A percentile compares a stretch with the other conserved stretches of the same genome.
phyloP scores from a whole-genome alignment of 2,888 invertebrate genomes.

The Villa cingulata region DNA sequence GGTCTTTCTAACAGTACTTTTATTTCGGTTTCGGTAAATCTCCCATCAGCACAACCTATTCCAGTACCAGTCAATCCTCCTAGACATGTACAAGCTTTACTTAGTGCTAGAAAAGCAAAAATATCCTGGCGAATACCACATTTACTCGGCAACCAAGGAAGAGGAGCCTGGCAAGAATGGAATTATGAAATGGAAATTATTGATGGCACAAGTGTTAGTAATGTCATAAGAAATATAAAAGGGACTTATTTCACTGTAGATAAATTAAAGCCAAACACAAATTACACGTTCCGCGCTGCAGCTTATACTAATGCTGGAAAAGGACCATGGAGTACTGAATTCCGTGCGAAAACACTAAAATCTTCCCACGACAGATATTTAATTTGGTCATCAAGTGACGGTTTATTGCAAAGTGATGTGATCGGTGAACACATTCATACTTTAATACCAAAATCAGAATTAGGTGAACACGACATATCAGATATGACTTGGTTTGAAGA shows the following conservation, averaged over 20 bases:
- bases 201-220: constrained; percentile 29
- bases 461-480: constrained; percentile 48
- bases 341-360: constrained; percentile 54
- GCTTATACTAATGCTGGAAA: constrained; percentile 61
- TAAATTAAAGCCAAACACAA: constrained; percentile 56
- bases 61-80: constrained; percentile 71
- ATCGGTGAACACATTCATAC: constrained; percentile 62
- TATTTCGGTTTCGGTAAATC: constrained; percentile 42
- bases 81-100: constrained; percentile 62
- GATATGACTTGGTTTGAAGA: constrained; percentile 70
- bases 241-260: constrained; percentile 51
- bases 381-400: constrained; percentile 63
- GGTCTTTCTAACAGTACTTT: constrained; percentile 38
- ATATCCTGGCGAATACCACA: constrained; percentile 74
- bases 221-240: constrained; percentile 34
- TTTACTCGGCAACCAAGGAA: constrained; percentile 58
- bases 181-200: constrained; percentile 32
- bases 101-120: constrained; percentile 60
- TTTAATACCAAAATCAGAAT: constrained; percentile 45
- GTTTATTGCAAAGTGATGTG: constrained; percentile 66
- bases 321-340: constrained; percentile 69
- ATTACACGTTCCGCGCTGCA: constrained; percentile 66
- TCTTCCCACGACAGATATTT: constrained; percentile 34
- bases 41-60: constrained; percentile 61
- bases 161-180: constrained; percentile 42